Base-by-base conservation (phyloP, 2,113 vertebrate species). In the Carettochelys insculpta region DNA sequence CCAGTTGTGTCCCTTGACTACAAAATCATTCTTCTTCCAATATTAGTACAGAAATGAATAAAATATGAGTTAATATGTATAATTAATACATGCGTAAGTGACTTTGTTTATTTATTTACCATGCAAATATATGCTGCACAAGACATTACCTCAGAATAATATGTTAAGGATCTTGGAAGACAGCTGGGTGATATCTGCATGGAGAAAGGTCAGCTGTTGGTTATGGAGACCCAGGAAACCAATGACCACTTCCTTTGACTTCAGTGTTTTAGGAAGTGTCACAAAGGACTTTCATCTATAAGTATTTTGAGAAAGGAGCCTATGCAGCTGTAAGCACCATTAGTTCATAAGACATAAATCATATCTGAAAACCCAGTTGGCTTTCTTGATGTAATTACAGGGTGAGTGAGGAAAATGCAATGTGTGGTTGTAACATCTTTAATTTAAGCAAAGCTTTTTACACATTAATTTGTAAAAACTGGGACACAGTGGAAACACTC, bases 141-240 rank as follows among this genome's bases (percentile, higher is more conserved):
- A 6, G 20, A 83, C 20, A 34, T 29, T 85, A 68, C 43, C 54
- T 24, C 27, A 92, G 90, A 90, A 92, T 91, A 96, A 77, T 82
- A 27, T 3, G 48, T 45, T 50, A 17, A 29, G 20, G 31, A 17
- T 90, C 47, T 79, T 52, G 51, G 82, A 90, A 95, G 90, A 95
- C 83, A 75, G 94, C 43, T 31, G 47, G 80, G 61, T 94, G 34
- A 4, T 87, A 56, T 91, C 82, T 85, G 53, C 92, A 45, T 92
- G 51, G 82, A 93, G 94, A 93, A 48, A 92, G 24, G 8, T 1
- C 4, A n/a, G 82, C 1, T 5, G 50, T 88, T 92, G 12, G 81
- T 95, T 87, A 87, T 87, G 84, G 88, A 84, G 84, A 87, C 82
- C 29, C 82, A 90, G 88, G 90, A 94, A 95, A 95, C 92, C 85